Conservation (phyloP, 2,113 vertebrate species). For the Pseudorectes ferrugineus region DNA sequence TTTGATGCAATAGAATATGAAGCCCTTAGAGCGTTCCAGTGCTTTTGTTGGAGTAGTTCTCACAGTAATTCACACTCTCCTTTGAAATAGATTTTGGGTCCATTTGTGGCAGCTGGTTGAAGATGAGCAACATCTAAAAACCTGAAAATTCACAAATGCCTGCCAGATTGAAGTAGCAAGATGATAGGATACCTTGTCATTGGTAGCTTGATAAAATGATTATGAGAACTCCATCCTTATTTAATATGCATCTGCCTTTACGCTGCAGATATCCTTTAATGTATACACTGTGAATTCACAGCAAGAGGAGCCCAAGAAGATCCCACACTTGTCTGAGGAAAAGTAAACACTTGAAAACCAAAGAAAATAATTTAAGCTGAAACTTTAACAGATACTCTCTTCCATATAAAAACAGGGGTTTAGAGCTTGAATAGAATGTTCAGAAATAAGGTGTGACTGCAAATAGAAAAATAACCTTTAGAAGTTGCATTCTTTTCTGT, state of each 20-base stretch:
- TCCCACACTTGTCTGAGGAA: background rate
- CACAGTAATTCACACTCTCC: background rate
- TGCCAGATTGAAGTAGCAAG: background rate
- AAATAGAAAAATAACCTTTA: background rate
- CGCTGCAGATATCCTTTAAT: background rate
- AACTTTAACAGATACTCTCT: background rate
- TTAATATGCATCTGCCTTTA: background rate
- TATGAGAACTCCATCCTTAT: background rate
- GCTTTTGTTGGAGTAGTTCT: background rate
- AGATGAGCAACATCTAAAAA: background rate
- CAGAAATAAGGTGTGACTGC: background rate
- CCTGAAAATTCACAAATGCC: background rate
- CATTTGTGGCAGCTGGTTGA: conserved; percentile 13
- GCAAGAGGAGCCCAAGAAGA: background rate
- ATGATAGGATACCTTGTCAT: background rate
- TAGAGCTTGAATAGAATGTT: background rate
- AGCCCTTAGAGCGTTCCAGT: background rate
- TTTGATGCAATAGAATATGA: background rate
- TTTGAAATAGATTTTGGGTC: conserved; percentile 27
- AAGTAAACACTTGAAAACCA: background rate
- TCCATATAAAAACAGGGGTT: background rate
- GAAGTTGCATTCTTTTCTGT: background rate
- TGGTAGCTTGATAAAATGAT: background rate
- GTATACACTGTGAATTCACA: background rate
- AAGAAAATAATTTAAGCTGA: background rate